Conservation (phyloP, 2,888 invertebrate genomes). For the Parnassius mnemosyne region DNA sequence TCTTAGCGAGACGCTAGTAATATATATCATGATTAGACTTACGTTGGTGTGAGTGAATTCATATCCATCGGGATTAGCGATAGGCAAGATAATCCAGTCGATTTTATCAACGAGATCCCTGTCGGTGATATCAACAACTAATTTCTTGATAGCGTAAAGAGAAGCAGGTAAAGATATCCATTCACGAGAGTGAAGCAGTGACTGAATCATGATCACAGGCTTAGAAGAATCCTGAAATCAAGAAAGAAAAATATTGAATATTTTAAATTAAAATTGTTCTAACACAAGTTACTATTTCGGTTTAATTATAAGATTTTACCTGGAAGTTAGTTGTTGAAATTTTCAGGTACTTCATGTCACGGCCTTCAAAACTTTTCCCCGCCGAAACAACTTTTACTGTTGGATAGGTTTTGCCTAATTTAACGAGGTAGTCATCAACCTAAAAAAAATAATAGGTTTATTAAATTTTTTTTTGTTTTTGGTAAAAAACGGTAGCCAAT, state of each 20-base stretch:
- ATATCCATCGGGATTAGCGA: constrained; percentile 87
- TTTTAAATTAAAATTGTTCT: too few species aligned
- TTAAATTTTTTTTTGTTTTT: not conserved
- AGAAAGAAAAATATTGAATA: not conserved
- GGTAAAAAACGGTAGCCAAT: too few species aligned
- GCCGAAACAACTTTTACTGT: constrained; percentile 56
- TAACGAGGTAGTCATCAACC: constrained; percentile 58
- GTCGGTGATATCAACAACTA: constrained; percentile 80
- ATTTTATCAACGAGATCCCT: constrained; percentile 74
- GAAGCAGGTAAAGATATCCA: constrained; percentile 85
- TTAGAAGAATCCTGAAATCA: constrained; percentile 56
- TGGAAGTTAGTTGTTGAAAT: constrained; percentile 76
- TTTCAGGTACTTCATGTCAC: constrained; percentile 78
- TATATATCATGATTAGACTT: constrained; percentile 32
- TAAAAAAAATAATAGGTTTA: constrained; percentile 32
- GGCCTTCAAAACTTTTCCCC: constrained; percentile 79
- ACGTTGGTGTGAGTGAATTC: constrained; percentile 77
- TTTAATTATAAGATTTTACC: constrained; percentile 38
- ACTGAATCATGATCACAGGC: constrained; percentile 81
- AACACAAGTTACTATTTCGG: not conserved
- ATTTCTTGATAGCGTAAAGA: constrained; percentile 83
- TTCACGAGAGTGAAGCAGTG: constrained; percentile 83
- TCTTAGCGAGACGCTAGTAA: too few species aligned
- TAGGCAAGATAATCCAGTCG: constrained; percentile 84
- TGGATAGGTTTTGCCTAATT: constrained; percentile 50